Base-by-base conservation (phyloP, 2,113 vertebrate genomes). In the Heloderma charlesbogerti region DNA sequence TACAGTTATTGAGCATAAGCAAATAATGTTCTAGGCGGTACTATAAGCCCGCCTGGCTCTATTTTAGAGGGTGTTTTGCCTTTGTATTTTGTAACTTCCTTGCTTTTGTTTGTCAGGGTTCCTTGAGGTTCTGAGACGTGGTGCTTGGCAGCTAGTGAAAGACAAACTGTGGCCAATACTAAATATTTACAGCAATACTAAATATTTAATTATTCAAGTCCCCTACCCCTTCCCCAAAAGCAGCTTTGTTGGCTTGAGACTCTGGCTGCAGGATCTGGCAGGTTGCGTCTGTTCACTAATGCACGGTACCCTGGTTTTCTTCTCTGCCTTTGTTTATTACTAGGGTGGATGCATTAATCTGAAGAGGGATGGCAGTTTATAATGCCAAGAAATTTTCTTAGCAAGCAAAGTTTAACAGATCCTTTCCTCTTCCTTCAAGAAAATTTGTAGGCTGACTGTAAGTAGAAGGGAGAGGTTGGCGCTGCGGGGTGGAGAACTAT, bases 311-410 rank as follows among this genome's bases (percentile, higher is more conserved):
- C 83, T 1, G 0, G 67, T 54, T 66, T 89, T 51, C 84, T 66
- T 81, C 63, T 74, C 66, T 60, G 84, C 22, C 43, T 80, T 0
- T 0, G 67, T 66, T 93, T 45, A 72, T 72, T 89, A 0, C 60
- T 29, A 66, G 74, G 84, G 88, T 75, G 72, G 51, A 60, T 82
- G 20, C n/a, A 75, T 51, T 74, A 69, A 84, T 67, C 25, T 3
- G 67, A 67, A 72, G 34, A 45, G 48, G 81, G 85, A 83, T 89
- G 91, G n/a, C 51, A 88, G 84, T 93, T 87, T 22, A n/a, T 89
- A 89, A 1, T 63, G 31, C 37, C 5, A 0, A 43, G 74, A 37
- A 60, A 69, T 77, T 29, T 88, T 40, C n/a, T 87, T 0, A 0
- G 72, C 0, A 0, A 81, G 69, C 40, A 72, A 18, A 87, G 45